Base-by-base conservation (phyloP, 2,797 vertebrate genomes). In the Etheostoma nigrum region DNA sequence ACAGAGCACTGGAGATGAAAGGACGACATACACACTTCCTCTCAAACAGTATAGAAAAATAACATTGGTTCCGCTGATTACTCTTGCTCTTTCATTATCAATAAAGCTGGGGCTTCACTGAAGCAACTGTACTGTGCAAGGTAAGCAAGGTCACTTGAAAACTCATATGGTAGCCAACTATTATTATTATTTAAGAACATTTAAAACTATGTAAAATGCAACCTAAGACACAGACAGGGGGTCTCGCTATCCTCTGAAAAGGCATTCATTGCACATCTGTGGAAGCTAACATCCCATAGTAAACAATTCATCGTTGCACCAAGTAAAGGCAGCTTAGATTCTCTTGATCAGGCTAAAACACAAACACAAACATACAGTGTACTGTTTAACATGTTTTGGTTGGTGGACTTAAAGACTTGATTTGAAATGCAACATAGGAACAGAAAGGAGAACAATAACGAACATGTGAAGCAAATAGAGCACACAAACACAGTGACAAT, bases 71-170 rank as follows among this genome's bases (percentile, higher is more conserved):
- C 77, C 18, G 49, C 30, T 13, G 11, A 76, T 74, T 74, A 30
- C 48, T 87, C 78, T 57, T 73, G 78, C 70, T 78, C 72, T 72
- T 33, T 2, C 36, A 4, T 11, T 78, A 60, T 72, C 76, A 15
- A 74, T 86, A 76, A 72, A 85, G 84, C 75, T 63, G 51, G 81
- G 73, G 91, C 92, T 91, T 94, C 91, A 90, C 75, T 90, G 87
- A 94, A 94, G 93, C 92, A 62, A 84, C 78, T 87, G 75, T 81
- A 72, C 67, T 88, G 86, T 89, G 90, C 89, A 89, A 91, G 83
- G 81, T 87, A 92, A 91, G 93, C 93, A 94, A 94, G 93, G 92
- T 90, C 94, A 94, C 93, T 94, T 95, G 63, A 90, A 90, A 90
- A 90, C 84, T 78, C 82, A 78, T 51, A 72, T 27, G 67, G 73